Evolutionary conservation across 2,797 vertebrate genomes (phyloP).

Genomic region (Dendrocincla tyrannina): DNA sequence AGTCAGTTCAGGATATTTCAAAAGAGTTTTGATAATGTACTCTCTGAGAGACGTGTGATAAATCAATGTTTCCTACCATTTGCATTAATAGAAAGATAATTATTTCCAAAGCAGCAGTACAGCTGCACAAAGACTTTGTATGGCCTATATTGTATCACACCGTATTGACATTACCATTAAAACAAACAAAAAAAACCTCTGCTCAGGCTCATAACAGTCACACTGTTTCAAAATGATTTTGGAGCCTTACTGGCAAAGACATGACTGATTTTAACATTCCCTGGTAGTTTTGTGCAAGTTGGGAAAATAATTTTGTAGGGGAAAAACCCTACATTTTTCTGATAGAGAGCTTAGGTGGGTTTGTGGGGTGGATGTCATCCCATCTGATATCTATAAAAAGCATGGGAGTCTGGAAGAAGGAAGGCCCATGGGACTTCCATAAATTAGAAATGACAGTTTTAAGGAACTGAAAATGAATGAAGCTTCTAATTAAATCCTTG

Average conservation of each 20-base stretch:
- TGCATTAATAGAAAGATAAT: constrained; percentile 60
- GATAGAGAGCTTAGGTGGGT: neutral
- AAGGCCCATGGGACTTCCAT: neutral
- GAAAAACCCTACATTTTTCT: neutral
- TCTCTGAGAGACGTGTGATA: neutral
- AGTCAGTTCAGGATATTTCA: constrained; percentile 6
- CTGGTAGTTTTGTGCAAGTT: neutral
- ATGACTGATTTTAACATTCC: neutral
- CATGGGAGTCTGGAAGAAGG: neutral
- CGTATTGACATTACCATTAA: neutral
- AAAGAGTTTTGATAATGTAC: constrained; percentile 18
- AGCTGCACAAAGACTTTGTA: constrained; percentile 20
- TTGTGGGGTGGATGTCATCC: neutral
- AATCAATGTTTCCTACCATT: constrained; percentile 17
- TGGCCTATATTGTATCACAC: neutral
- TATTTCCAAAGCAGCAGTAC: constrained; percentile 39
- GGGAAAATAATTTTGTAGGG: neutral
- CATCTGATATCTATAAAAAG: neutral
- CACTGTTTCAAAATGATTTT: neutral
- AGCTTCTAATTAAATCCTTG: neutral
- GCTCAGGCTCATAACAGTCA: neutral
- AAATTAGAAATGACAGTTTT: constrained; percentile 1
- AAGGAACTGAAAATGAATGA: constrained; percentile 11
- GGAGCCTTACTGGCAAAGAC: neutral
- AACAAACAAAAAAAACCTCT: neutral